Evolutionary conservation across 2,888 invertebrate species (phyloP), one percentile per base, ranked within the genome.

Genomic region (Netelia fuscicornis): DNA sequence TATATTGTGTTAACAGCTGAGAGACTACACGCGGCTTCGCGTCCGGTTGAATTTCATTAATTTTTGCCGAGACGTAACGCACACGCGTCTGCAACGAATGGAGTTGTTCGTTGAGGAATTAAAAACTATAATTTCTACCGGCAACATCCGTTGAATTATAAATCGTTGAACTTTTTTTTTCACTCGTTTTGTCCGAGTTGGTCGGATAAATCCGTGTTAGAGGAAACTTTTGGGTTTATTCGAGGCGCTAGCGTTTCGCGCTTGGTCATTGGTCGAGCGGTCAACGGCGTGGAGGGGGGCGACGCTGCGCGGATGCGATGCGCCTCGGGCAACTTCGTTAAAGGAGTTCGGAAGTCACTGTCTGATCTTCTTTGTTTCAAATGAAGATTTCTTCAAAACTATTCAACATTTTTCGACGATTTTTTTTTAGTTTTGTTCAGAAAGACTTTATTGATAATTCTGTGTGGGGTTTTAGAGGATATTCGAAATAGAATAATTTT

Each of bases 21-120:
- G 70, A 81, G 68, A 75, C 68, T 70, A n/a, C 52, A 17, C 9
- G 20, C 48, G 30, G 48, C 64, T 30, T 48, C 6, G 62, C 68
- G 72, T 83, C 74, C 83, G 83, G 79, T 80, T 83, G 37, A 56
- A 70, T 65, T 76, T 75, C 71, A 80, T 80, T 70, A 67, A 54
- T 56, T 80, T 83, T 75, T 64, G 44, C 64, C 75, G 68, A 74
- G 60, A 58, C 25, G 20, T 56, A 42, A 5, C 62, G 25, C 8
- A 37, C 5, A 30, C 44, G n/a, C 60, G 44, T n/a, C n/a, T 20
- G 23, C 23, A 72, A 60, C 20, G 52, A 23, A 37, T 48, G 65
- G 30, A 48, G 48, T 13, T 13, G 20, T 65, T 58, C 13, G 48
- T 77, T 58, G 44, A n/a, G 67, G 58, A 67, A 68, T 17, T 11